Base-by-base conservation (phyloP, 2,888 invertebrate species). In the Nephrotoma appendiculata region DNA sequence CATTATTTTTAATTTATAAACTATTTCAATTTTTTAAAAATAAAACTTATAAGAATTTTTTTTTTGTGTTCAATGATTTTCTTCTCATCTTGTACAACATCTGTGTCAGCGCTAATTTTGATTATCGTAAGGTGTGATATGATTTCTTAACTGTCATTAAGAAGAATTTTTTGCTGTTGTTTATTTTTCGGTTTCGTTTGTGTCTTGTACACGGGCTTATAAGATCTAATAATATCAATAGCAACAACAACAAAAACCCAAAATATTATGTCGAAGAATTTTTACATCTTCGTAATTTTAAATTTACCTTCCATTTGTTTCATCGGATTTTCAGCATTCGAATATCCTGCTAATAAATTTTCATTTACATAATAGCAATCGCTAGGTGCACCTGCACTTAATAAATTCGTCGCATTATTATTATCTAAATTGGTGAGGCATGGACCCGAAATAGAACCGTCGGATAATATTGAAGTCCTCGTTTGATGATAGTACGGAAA, bases 301-400 rank as follows among this genome's bases (percentile, higher is more conserved):
- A 41, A 84, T 84, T 84, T 84, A 86, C 96, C 96, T 94, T 96
- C 95, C 91, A 96, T 96, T 90, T 95, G 95, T 91, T 96, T 95
- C 95, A 96, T 95, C 41, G 95, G 95, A 87, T 95, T 94, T 5
- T 93, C 90, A 6, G 90, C 91, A 86, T 90, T 90, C 57, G 91
- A 90, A 88, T 93, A 92, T 48, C 92, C 91, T 5, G 91, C 88
- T 86, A 88, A 88, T 91, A 91, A 92, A 88, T 90, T 91, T 87
- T 91, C 91, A 86, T 91, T 89, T 41, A n/a, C 86, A 87, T 91
- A 91, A 86, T 90, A 90, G 87, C 91, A 92, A 88, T 92, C 91
- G 87, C 90, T 89, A 7, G 86, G n/a, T 86, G 91, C 88, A 87
- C 89, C 89, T 86, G 91, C 89, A 86, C 90, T 90, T 87, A 89